Evolutionary conservation across 1,140 invertebrate species (phyloP).

Genomic region (Papilio xuthus): DNA sequence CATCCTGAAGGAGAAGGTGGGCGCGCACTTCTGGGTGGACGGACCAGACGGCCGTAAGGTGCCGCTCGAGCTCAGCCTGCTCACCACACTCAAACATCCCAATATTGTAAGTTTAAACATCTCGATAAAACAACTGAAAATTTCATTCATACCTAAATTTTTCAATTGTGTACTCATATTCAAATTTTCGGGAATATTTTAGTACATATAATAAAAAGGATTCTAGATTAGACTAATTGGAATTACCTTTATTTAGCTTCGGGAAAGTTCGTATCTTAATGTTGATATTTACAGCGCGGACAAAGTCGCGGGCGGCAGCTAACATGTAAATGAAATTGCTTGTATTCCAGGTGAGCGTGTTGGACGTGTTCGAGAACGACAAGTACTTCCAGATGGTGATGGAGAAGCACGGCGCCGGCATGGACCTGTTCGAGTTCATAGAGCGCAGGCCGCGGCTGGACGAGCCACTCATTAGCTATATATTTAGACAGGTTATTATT

Average conservation of each 20-base stretch:
- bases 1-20: constrained; percentile 87
- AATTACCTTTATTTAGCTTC: too few relatives aligned
- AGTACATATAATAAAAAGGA: too few relatives aligned
- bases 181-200: too few relatives aligned
- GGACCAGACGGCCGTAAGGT: constrained; percentile 81
- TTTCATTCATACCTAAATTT: too few relatives aligned
- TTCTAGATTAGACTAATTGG: too few relatives aligned
- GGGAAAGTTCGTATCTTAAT: too few relatives aligned
- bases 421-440: constrained; percentile 92
- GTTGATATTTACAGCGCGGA: too few relatives aligned
- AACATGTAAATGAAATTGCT: neutral
- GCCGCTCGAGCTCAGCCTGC: constrained; percentile 86
- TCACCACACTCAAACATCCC: constrained; percentile 85
- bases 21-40: constrained; percentile 86
- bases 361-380: constrained; percentile 88
- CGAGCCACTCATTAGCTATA: constrained; percentile 87
- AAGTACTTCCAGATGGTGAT: constrained; percentile 90
- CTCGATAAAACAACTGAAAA: neutral
- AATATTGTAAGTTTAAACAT: constrained; percentile 84
- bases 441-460: constrained; percentile 86
- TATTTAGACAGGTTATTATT: constrained; percentile 86
- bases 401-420: constrained; percentile 90
- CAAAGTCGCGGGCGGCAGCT: too few relatives aligned
- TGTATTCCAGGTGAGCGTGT: constrained; percentile 80
- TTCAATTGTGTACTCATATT: too few relatives aligned